These are phyloP conservation scores for Leptinotarsa juncta DNA, from an alignment of 2,888 invertebrate genomes.

Conservation along the genomic window DNA sequence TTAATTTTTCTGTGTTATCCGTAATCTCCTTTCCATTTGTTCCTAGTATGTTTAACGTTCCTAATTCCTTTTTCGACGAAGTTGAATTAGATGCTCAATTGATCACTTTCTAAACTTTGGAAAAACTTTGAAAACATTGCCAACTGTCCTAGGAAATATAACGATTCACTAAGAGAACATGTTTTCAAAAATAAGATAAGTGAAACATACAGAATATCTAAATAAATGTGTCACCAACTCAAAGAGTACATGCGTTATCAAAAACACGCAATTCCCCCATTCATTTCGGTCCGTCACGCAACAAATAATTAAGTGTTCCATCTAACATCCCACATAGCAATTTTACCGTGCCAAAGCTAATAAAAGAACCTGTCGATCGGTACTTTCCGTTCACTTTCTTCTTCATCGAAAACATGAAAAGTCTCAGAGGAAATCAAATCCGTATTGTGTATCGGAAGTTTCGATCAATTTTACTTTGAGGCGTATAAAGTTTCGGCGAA, in stretches of 20 bases:
- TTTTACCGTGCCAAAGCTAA: conserved; percentile 4
- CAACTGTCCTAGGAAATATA: no score
- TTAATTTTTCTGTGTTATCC: no score
- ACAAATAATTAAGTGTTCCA: conserved; percentile 1
- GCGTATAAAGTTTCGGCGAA: neutral
- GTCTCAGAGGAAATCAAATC: conserved; percentile 8
- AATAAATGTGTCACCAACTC: neutral
- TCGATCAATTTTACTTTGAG: conserved; percentile 1
- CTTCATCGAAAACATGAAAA: neutral
- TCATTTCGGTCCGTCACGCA: neutral
- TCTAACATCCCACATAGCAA: neutral
- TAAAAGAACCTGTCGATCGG: conserved; percentile 6
- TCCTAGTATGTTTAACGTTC: no score
- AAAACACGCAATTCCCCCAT: neutral
- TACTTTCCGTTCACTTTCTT: conserved; percentile 1
- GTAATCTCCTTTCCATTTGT: no score
- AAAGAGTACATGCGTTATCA: neutral
- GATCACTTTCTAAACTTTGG: no score
- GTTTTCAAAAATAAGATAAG: no score
- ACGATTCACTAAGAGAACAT: no score
- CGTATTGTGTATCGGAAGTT: neutral
- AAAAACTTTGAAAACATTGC: no score
- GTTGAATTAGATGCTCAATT: no score
- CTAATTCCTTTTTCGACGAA: no score
- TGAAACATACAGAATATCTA: no score